Percentiles rank a stretch among this genome's conserved stretches.
phyloP scores from a whole-genome alignment of 2,888 invertebrate species.

The Halocaridina rubra region DNA sequence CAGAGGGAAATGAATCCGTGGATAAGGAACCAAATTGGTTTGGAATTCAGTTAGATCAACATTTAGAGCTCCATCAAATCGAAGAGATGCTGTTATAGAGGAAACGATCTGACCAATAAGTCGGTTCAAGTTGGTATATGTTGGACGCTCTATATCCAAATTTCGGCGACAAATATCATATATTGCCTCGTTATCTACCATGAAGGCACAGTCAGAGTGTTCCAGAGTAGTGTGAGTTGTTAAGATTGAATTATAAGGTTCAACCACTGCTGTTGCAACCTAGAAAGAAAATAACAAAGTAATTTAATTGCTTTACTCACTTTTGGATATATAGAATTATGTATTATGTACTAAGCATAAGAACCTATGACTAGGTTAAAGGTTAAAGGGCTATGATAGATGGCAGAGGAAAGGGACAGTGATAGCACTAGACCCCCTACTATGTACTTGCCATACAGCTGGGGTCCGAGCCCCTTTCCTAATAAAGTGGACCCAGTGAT shows the following conservation, averaged over 20 bases:
- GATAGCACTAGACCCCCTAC: no score
- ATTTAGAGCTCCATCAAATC: constrained; percentile 67
- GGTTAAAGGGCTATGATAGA: not conserved
- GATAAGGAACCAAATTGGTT: constrained; percentile 70
- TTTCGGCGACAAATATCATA: constrained; percentile 79
- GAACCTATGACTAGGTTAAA: not conserved
- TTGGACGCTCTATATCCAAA: constrained; percentile 84
- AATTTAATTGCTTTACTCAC: not conserved
- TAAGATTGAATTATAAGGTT: constrained; percentile 92
- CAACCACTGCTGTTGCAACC: constrained; percentile 68
- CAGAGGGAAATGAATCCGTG: constrained; percentile 72
- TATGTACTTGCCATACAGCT: no score
- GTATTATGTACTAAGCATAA: not conserved
- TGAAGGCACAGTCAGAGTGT: constrained; percentile 78
- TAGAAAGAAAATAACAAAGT: constrained; percentile 67
- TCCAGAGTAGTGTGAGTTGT: constrained; percentile 87
- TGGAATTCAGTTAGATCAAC: constrained; percentile 71
- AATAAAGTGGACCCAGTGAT: no score
- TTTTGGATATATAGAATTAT: not conserved
- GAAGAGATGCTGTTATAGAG: constrained; percentile 69
- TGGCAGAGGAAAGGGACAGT: no score
- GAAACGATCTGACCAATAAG: constrained; percentile 77
- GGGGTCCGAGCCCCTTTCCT: no score
- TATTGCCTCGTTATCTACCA: constrained; percentile 76
- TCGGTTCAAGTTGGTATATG: constrained; percentile 86